Conservation (phyloP, 2,888 invertebrate species). For the Agonopterix alstromeriana region DNA sequence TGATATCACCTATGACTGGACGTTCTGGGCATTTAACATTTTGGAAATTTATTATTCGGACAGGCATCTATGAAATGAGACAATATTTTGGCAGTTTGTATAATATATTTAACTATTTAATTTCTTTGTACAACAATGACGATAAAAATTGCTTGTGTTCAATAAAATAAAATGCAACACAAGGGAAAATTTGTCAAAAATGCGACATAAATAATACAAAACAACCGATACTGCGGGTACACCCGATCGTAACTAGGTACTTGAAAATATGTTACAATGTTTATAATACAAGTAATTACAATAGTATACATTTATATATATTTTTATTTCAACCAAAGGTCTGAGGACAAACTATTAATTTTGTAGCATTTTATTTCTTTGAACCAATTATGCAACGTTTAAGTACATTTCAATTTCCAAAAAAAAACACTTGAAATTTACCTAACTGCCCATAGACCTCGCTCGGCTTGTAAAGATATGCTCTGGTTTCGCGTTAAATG, state of each 20-base stretch:
- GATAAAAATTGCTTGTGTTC: conserved; percentile 56
- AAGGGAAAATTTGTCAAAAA: conserved; percentile 46
- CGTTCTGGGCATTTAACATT: not conserved
- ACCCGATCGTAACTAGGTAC: conserved; percentile 5
- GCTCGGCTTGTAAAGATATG: not conserved
- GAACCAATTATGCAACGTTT: conserved; percentile 4
- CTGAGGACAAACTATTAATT: not conserved
- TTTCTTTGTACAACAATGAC: conserved; percentile 62
- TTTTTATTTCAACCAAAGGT: not conserved
- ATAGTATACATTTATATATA: conserved; percentile 4
- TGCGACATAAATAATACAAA: conserved; percentile 44
- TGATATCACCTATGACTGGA: no score
- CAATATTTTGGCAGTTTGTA: conserved; percentile 62
- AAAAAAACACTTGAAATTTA: not conserved
- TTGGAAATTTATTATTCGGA: no score
- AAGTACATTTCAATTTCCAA: not conserved
- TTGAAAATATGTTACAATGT: conserved; percentile 3
- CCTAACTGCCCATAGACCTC: not conserved
- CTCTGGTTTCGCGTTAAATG: no score
- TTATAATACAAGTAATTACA: conserved; percentile 8
- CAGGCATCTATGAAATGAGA: conserved; percentile 16
- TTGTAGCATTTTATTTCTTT: conserved; percentile 9
- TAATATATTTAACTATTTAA: conserved; percentile 68
- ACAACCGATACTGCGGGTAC: conserved; percentile 24
- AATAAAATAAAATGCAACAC: conserved; percentile 70